These are phyloP conservation scores for Meteorus cinctellus DNA, from an alignment of 2,888 invertebrate genomes.

Conservation along the genomic window DNA sequence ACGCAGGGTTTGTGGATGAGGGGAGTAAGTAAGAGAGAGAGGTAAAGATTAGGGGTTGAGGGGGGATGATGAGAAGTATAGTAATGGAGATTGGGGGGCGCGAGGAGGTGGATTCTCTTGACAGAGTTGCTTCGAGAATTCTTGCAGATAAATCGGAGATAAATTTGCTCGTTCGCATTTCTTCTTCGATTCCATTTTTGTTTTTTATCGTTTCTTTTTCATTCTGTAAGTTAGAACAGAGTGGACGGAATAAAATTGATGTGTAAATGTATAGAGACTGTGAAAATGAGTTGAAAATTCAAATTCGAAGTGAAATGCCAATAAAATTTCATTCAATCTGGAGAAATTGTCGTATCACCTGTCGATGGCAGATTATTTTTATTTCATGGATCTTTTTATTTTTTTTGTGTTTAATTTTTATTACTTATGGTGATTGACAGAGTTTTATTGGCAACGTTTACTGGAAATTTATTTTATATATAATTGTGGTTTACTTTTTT, in stretches of 20 bases:
- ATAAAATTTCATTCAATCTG: too few relatives aligned
- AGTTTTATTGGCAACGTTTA: too few relatives aligned
- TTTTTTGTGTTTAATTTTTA: too few relatives aligned
- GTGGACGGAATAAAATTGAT: background rate
- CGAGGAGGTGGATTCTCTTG: constrained; percentile 25
- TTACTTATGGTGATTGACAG: too few relatives aligned
- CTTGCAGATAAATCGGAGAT: constrained; percentile 49
- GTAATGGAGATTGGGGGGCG: constrained; percentile 17
- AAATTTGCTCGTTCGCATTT: constrained; percentile 39
- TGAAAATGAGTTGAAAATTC: background rate
- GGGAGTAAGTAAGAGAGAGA: constrained; percentile 19
- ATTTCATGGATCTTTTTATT: too few relatives aligned
- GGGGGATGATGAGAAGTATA: constrained; percentile 21
- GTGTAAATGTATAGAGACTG: background rate
- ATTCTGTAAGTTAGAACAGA: background rate
- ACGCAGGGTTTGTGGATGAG: constrained; percentile 46
- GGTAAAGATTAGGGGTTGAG: background rate
- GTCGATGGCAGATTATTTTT: too few relatives aligned
- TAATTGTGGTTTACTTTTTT: too few relatives aligned
- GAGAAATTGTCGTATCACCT: too few relatives aligned
- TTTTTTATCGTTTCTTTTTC: background rate
- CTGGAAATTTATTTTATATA: too few relatives aligned
- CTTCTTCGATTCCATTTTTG: background rate
- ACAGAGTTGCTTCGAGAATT: background rate
- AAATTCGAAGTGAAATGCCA: background rate